Evolutionary conservation across 2,888 invertebrate genomes (phyloP), one percentile per base, ranked within the genome.

Genomic region (Zaprionus lineosus): DNA sequence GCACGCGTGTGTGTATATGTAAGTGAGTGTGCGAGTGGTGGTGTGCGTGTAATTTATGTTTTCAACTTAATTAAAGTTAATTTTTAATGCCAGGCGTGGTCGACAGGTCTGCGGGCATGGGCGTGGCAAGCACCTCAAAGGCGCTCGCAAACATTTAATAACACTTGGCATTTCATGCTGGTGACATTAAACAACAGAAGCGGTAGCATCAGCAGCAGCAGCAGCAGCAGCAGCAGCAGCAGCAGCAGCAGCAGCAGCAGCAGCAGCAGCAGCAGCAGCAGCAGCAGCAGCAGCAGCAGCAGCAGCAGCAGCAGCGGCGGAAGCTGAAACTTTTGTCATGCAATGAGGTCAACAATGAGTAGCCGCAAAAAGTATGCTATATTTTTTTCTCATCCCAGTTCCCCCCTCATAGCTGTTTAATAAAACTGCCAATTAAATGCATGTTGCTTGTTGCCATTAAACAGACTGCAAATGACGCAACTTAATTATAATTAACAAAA

Each of bases 41-140:
- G 69, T 55, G 69, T 84, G 78, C 64, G 53, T 74, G 84, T 78
- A 74, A 82, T 86, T 82, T 84, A 82, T 86, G 81, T 83, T 83
- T 84, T 79, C 81, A 83, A 84, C 83, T 83, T 86, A 83, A 84
- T 84, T 84, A 84, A 86, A 86, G 86, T 84, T 83, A 81, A 85
- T 86, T 85, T 74, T 84, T 84, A 78, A 85, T 84, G 74, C 64
- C 33, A 60, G 57, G 40, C 63, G 60, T 56, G 43, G 50, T 57
- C 59, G 62, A 61, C 81, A 82, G 83, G 62, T 70, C 66, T 59
- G 62, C 50, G 56, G 61, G 78, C 43, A 31, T 48, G 62, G 62
- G 78, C 75, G 61, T 60, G 83, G 59, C 85, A 67, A 78, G 71
- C 71, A 68, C 58, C 79, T 78, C 83, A 78, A 78, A 78, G 75